Evolutionary conservation across 2,888 invertebrate genomes (phyloP).

Genomic region (Scaptomyza reducta): DNA sequence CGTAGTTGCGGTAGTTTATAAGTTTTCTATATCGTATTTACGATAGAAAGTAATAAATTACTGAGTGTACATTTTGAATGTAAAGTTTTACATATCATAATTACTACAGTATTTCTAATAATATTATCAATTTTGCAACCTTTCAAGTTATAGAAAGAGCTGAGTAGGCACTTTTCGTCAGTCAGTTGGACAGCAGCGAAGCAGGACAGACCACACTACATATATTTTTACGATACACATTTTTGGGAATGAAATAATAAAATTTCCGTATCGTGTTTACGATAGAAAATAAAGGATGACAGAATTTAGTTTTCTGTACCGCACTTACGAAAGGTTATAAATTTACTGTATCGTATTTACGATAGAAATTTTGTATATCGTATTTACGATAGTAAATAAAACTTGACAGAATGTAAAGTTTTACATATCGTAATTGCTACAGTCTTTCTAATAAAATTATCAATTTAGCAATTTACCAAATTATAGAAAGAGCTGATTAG

Average conservation of each 20-base stretch:
- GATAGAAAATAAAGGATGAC: not conserved
- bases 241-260: no score
- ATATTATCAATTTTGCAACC: no score
- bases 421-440: no score
- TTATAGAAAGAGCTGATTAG: slow-evolving; percentile 13
- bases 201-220: no score
- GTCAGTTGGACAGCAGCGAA: no score
- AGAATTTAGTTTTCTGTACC: not conserved
- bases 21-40: not conserved
- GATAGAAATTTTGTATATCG: not conserved
- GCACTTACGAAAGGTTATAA: not conserved
- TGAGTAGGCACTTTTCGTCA: slow-evolving; percentile 17
- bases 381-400: not conserved
- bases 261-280: not conserved
- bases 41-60: not conserved
- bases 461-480: no score
- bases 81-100: not conserved
- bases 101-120: no score
- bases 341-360: not conserved
- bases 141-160: no score
- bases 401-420: not conserved
- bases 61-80: not conserved
- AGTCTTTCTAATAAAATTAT: no score
- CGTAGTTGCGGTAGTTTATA: not conserved
- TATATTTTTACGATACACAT: not conserved